Evolutionary conservation across 2,113 vertebrate genomes (phyloP), one percentile per base, ranked within the genome.

Genomic region (Tyto alba): DNA sequence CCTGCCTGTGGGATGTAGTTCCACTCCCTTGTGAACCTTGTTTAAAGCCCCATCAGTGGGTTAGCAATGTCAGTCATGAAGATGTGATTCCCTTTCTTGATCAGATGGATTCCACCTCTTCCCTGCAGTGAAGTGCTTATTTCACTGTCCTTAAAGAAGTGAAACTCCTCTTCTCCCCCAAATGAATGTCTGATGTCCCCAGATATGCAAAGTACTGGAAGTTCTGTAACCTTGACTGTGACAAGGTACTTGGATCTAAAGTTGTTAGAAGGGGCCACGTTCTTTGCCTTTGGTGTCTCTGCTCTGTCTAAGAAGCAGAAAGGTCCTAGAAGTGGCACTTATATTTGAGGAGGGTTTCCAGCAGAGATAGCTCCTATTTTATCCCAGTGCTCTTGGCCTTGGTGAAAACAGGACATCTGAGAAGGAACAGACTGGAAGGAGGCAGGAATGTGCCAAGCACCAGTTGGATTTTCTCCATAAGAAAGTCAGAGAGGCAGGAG

Each of bases 191-290:
- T 79, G 66, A 62, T 26, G 13, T 29, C 16, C 18, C 5, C 47
- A 55, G 0, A 38, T 38, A 20, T 27, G 26, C 6, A 12, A 36
- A 53, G 30, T 71, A 40, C 14, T 64, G 17, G n/a, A 27, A 66
- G 2, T 57, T 57, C 57, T 72, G 14, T 36, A 13, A 10, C 32
- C 47, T 75, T n/a, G 13, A 62, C 7, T 50, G 11, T 8, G 9
- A 47, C 15, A 71, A 66, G 20, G 10, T 52, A 40, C 2, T 57
- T 36, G 41, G 17, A 56, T 43, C 21, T 72, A 86, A 62, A 59
- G 22, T 7, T 67, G 3, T 32, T 34, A 13, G 10, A 26, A 80
- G 22, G 16, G 9, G 8, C 2, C 13, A 30, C 0, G 1, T 32
- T 60, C 45, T 82, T 55, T 73, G 7, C 23, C n/a, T 78, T 55